Percentiles rank a stretch among this genome's conserved stretches.
Conservation (phyloP, 92 coral and sea anemone genomes). For the Hydrozoanthus gracilis region DNA sequence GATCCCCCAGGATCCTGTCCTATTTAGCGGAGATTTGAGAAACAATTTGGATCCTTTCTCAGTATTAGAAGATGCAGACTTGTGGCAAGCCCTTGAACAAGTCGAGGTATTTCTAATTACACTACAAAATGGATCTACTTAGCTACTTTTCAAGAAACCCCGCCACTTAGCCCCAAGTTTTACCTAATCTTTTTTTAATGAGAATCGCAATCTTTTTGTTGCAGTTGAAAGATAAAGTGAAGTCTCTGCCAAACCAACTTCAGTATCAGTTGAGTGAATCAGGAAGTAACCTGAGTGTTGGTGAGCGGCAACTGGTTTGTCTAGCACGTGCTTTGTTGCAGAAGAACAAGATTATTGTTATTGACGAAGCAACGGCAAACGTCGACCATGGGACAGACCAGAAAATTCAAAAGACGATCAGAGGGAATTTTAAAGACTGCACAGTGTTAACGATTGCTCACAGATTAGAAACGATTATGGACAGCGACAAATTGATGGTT, state of each 20-base stretch:
- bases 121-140: no score
- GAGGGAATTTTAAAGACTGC: neutral
- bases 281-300: conserved; percentile 32
- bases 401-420: conserved; percentile 19
- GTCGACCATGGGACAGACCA: conserved; percentile 31
- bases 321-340: conserved; percentile 28
- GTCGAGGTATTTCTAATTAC: neutral
- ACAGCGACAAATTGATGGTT: conserved; percentile 8
- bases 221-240: conserved; percentile 17
- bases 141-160: neutral
- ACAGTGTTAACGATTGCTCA: conserved; percentile 32
- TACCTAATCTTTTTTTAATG: neutral
- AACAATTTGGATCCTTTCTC: conserved; percentile 23
- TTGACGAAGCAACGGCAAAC: conserved; percentile 39
- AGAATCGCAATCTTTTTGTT: neutral
- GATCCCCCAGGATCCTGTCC: conserved; percentile 30
- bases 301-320: conserved; percentile 33
- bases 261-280: conserved; percentile 15
- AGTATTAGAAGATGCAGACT: conserved; percentile 2
- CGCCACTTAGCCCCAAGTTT: neutral
- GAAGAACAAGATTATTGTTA: conserved; percentile 29
- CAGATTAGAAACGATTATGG: conserved; percentile 23
- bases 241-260: conserved; percentile 5
- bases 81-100: conserved; percentile 20
- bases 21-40: conserved; percentile 22